phyloP scores from a whole-genome alignment of 1,140 invertebrate genomes.

The Achroia grisella region DNA sequence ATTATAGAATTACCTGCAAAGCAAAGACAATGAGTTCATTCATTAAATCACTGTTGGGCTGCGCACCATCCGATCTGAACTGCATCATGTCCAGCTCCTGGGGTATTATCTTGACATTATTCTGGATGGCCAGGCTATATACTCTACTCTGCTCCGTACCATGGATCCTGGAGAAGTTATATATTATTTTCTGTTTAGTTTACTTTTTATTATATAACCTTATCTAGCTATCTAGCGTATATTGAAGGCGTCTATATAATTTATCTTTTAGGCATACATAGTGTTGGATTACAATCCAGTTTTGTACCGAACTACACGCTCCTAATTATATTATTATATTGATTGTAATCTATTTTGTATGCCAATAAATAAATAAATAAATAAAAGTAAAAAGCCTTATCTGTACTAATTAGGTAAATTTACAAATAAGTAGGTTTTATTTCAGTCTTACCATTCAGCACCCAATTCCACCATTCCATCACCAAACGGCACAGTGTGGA shows the following conservation, averaged over 20 bases:
- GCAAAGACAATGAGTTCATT: conserved; percentile 29
- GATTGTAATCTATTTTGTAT: background rate
- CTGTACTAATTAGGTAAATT: background rate
- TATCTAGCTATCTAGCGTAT: no score
- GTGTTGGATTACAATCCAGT: no score
- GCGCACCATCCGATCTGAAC: conserved; percentile 28
- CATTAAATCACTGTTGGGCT: conserved; percentile 10
- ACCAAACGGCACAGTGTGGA: conserved; percentile 71
- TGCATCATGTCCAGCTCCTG: conserved; percentile 29
- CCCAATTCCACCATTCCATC: conserved; percentile 48
- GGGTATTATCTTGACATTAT: conserved; percentile 26
- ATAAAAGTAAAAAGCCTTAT: no score
- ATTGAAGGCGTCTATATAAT: no score
- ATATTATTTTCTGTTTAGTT: no score
- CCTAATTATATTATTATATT: no score
- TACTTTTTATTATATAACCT: no score
- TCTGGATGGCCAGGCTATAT: conserved; percentile 29
- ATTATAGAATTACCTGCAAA: conserved; percentile 12
- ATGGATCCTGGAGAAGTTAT: conserved; percentile 40
- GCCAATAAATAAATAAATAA: no score
- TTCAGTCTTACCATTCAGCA: conserved; percentile 44
- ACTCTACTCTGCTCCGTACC: conserved; percentile 28
- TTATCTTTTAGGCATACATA: no score
- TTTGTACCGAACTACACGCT: no score
- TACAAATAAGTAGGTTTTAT: no score